Evolutionary conservation across 2,888 invertebrate species (phyloP), one percentile per base, ranked within the genome.

Genomic region (Atethmia centrago): DNA sequence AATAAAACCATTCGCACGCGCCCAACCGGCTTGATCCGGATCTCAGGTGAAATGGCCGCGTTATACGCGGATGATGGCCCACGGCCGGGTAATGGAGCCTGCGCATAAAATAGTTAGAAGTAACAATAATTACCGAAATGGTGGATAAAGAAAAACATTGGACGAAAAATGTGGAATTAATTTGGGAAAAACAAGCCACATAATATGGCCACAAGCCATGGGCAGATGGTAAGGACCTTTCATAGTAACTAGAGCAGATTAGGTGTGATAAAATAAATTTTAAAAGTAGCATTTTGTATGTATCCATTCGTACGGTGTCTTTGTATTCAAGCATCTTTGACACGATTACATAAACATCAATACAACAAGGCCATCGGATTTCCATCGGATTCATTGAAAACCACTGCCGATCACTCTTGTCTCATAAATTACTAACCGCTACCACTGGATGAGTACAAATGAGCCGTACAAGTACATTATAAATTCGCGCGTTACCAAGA

Each of bases 1-100:
- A 92, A 93, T 92, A 92, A 89, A 90, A 88, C 90, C 92, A 92
- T 93, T 92, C 76, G 88, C 91, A 90, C 90, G 90, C 88, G 82
- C 87, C 80, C 75, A 73, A 64, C 84, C 83, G 66, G 67, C 78
- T 72, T 85, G 84, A 88, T 86, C 89, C 88, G 90, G 89, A 80
- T 87, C 88, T 87, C 86, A 87, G 91, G 89, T 89, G 85, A 82
- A 84, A 89, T 84, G 80, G 84, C 74, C 74, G 81, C 82, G 74
- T 83, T 85, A 84, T 79, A 71, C 76, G 75, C 79, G 84, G 76
- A 40, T 77, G 76, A 88, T 82, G 68, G 81, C 19, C 56, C 68
- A 63, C 67, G 66, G 49, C n/a, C 36, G 36, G 45, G 51, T 64
- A 28, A n/a, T 16, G 71, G 65, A n/a, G 56, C 45, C 28, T 40